phyloP scores from a whole-genome alignment of 2,113 vertebrate genomes.

The Notothenia rossii region DNA sequence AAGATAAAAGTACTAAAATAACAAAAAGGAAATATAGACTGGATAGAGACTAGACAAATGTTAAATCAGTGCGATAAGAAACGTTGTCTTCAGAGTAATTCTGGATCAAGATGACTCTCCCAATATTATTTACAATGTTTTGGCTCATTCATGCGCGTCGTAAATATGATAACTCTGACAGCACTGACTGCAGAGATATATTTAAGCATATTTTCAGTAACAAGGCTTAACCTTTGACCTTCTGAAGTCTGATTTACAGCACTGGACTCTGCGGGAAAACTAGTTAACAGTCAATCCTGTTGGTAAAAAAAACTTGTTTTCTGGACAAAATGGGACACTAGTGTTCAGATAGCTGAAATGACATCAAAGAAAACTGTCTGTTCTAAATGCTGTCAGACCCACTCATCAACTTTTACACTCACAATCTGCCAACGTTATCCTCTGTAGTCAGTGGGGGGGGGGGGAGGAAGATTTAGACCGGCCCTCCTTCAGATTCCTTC shows the following conservation, averaged over 20 bases:
- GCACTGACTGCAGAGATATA: not conserved
- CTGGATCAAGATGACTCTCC: not conserved
- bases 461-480: constrained; percentile 25
- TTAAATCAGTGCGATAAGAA: too few species aligned
- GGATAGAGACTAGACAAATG: too few species aligned
- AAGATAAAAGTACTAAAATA: too few species aligned
- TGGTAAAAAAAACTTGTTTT: not conserved
- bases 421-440: constrained; percentile 8
- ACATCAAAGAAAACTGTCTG: not conserved
- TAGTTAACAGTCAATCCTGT: too few species aligned
- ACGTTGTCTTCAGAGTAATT: not conserved
- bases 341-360: not conserved
- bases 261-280: not conserved
- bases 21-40: too few species aligned
- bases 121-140: constrained; percentile 10
- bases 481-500: constrained; percentile 47
- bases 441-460: constrained; percentile 35
- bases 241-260: constrained; percentile 14
- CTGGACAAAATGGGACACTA: not conserved
- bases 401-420: constrained; percentile 6
- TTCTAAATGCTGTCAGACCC: not conserved
- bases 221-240: not conserved
- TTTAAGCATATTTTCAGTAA: not conserved
- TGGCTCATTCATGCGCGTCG: not conserved
- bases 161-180: constrained; percentile 19